Evolutionary conservation across 64 coral and sea anemone genomes (phyloP), one percentile per base, ranked within the genome.

Genomic region (Acropora tenuis): DNA sequence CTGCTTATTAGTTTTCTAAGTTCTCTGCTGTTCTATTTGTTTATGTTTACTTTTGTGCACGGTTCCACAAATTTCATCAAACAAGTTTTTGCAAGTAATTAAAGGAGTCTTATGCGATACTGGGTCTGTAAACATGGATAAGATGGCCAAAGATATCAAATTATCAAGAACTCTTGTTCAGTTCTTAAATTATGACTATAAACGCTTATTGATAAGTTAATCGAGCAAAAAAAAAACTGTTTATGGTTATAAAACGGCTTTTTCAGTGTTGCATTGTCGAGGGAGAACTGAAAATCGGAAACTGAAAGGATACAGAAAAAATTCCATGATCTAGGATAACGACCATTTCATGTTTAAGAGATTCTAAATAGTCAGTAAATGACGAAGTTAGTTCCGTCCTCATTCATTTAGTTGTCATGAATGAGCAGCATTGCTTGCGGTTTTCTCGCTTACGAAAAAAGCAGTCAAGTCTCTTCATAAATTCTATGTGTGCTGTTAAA

Each of bases 291-390:
- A 84, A 41, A 82, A 47, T 41, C 41, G 80, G 57, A 84, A 68
- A 7, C 80, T 30, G 15, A 65, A 69, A 68, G 80, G 80, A 84
- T 84, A 68, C 44, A 17, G 8, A 82, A 46, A 69, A 84, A 84
- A 46, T 69, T 84, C 61, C 44, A 18, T 84, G 69, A 84, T 84
- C 80, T 84, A 60, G 80, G 80, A 84, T 84, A 84, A 84, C 59
- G 59, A 84, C 80, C 80, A 47, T 60, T 84, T 84, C 6, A 67
- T 42, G 80, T 47, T 84, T 55, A 55, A 55, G 66, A 84, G 80
- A 42, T 13, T 45, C 16, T 42, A 18, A 84, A 84, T 15, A 11
- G 48, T 68, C 47, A 84, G 11, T 82, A 16, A 45, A 55, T 55
- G 52, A 10, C 20, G 57, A 41, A 9, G 79, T 11, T 15, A 66